Conservation (phyloP, 2,888 invertebrate species). For the Cataglyphis cursor region DNA sequence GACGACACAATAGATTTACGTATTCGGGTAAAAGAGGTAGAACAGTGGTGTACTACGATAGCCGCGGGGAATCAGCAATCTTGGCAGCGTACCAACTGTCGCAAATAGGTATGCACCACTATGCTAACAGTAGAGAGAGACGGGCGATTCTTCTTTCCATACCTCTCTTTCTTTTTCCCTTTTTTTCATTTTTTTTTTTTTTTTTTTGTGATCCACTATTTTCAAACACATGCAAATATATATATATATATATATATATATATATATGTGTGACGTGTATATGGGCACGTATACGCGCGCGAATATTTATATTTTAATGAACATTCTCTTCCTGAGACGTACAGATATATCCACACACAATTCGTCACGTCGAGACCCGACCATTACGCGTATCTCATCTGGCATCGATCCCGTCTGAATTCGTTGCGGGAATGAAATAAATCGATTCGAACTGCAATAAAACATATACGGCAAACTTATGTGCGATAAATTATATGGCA, state of each 20-base stretch:
- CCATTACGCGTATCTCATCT: conserved; percentile 69
- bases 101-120: conserved; percentile 83
- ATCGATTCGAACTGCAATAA: conserved; percentile 42
- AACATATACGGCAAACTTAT: conserved; percentile 25
- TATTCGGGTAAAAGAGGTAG: conserved; percentile 82
- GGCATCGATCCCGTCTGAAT: conserved; percentile 71
- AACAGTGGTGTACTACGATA: conserved; percentile 82
- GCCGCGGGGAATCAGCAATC: conserved; percentile 82
- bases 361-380: conserved; percentile 64
- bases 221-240: conserved; percentile 39
- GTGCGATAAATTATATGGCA: conserved; percentile 26
- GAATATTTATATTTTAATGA: conserved; percentile 68
- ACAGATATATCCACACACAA: conserved; percentile 53
- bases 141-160: conserved; percentile 70
- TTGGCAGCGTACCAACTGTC: conserved; percentile 84
- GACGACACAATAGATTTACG: conserved; percentile 85
- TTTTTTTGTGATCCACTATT: conserved; percentile 63
- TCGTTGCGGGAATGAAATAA: conserved; percentile 57
- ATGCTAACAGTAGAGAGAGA: conserved; percentile 76
- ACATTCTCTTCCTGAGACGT: conserved; percentile 55
- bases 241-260: too few relatives aligned
- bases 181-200: conserved; percentile 34
- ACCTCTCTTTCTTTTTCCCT: conserved; percentile 19
- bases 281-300: neutral
- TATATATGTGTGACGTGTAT: neutral